Base-by-base conservation (phyloP, 2,113 vertebrate species). In the Burhinus bistriatus region DNA sequence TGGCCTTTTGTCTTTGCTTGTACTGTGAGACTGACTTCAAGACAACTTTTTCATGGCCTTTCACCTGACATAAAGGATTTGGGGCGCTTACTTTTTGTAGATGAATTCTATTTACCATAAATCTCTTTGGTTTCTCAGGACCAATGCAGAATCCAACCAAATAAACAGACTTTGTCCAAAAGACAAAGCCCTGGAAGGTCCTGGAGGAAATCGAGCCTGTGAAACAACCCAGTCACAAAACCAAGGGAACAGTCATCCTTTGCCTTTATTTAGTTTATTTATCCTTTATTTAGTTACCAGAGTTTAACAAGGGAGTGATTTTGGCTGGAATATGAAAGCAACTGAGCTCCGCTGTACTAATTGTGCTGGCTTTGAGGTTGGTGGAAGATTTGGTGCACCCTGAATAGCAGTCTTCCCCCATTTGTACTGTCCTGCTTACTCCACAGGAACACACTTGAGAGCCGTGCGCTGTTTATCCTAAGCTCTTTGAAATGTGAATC, bases 401-500 rank as follows among this genome's bases (percentile, higher is more conserved):
- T 93, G 86, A 93, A 90, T 22, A 94, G 47, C 87, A 95, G 94
- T 80, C 73, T 93, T 95, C 70, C 91, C 75, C 89, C 69, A 3
- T 82, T 95, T 93, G 49, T 83, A n/a, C 84, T 80, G 84, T 72
- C 58, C 70, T 88, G 62, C 77, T 91, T 83, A 62, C 45, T 94
- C 73, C 87, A 82, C 22, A 7, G 61, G 84, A 94, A 91, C 81
- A 94, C 82, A 65, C 62, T 83, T 81, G 18, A 94, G 81, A 95
- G 66, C 34, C 0, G 6, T 51, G 75, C 29, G 73, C n/a, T 96
- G 78, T 97, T 97, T 95, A 93, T 80, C 64, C 84, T 86, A 66
- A 83, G 49, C 65, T 72, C 93, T 97, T 97, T 97, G 95, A 97
- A 97, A 95, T 95, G 94, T 88, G 94, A 97, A 91, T 97, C 95